phyloP scores from a whole-genome alignment of 1,140 invertebrate genomes.

The Forficula auricularia region DNA sequence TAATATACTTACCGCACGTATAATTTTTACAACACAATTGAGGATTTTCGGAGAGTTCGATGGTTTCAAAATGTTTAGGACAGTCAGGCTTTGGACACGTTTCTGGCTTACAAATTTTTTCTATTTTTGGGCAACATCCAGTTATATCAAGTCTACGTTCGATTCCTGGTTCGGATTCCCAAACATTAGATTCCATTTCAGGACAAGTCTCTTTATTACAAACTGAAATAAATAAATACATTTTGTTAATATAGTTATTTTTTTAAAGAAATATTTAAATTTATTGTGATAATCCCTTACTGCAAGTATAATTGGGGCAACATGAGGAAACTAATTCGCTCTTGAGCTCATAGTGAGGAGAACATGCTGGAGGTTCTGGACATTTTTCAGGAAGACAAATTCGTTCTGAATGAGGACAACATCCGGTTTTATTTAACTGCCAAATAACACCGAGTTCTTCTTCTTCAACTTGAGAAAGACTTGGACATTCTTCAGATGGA shows the following conservation, averaged over 20 bases:
- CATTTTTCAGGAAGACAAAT: constrained; percentile 42
- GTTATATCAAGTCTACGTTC: constrained; percentile 22
- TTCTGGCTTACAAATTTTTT: constrained; percentile 37
- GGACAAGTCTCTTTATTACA: too few species aligned
- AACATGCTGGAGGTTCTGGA: constrained; percentile 35
- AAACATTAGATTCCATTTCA: too few species aligned
- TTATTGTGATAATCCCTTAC: constrained; percentile 23
- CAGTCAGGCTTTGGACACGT: constrained; percentile 41
- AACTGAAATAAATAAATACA: constrained; percentile 17
- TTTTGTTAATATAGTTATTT: constrained; percentile 2
- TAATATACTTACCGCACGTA: too few species aligned
- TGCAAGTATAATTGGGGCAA: constrained; percentile 45
- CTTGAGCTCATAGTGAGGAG: constrained; percentile 33
- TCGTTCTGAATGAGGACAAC: constrained; percentile 41
- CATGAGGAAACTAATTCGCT: constrained; percentile 31
- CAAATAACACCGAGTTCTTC: constrained; percentile 40
- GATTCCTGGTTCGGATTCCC: too few species aligned
- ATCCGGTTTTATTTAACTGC: constrained; percentile 38
- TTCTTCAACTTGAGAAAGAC: constrained; percentile 20
- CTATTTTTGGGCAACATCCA: constrained; percentile 48
- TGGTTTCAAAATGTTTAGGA: constrained; percentile 33
- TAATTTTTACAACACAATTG: too few species aligned
- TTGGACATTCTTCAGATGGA: constrained; percentile 25
- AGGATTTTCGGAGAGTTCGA: too few species aligned
- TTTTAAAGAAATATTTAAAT: constrained; percentile 8